These are phyloP conservation scores for Morpho achilles DNA, from an alignment of 2,888 invertebrate species.

Conservation along the genomic window DNA sequence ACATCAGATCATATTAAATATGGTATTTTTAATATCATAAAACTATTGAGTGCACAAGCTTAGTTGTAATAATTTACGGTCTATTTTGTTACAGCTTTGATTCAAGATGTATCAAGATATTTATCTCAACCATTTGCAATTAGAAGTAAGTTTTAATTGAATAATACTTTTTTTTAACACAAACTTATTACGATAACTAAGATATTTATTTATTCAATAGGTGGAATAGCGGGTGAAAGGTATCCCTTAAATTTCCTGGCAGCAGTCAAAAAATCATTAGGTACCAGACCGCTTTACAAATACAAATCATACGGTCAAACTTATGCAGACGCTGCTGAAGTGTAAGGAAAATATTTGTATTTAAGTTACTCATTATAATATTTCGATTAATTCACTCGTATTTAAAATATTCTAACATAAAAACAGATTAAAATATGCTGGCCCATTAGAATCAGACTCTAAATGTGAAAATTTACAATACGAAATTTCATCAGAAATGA, in stretches of 20 bases:
- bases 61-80: no score
- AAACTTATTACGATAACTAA: not conserved
- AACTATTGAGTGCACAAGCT: no score
- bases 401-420: constrained; percentile 4
- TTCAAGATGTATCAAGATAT: constrained; percentile 46
- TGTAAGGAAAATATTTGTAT: constrained; percentile 35
- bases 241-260: constrained; percentile 47
- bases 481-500: constrained; percentile 45
- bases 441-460: constrained; percentile 39
- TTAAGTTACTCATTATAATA: no score
- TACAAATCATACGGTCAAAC: constrained; percentile 48
- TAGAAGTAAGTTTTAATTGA: constrained; percentile 44
- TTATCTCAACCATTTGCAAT: constrained; percentile 53
- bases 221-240: constrained; percentile 51
- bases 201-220: constrained; percentile 30
- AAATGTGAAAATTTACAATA: constrained; percentile 36
- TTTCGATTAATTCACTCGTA: not conserved
- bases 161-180: no score
- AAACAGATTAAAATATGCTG: constrained; percentile 43
- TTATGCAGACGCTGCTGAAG: constrained; percentile 48
- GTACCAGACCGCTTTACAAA: constrained; percentile 44
- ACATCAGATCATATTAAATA: no score
- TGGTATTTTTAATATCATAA: no score
- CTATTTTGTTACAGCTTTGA: constrained; percentile 38
- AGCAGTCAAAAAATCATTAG: constrained; percentile 45